phyloP scores from a whole-genome alignment of 2,888 invertebrate genomes.

The Hoplodrina blanda region DNA sequence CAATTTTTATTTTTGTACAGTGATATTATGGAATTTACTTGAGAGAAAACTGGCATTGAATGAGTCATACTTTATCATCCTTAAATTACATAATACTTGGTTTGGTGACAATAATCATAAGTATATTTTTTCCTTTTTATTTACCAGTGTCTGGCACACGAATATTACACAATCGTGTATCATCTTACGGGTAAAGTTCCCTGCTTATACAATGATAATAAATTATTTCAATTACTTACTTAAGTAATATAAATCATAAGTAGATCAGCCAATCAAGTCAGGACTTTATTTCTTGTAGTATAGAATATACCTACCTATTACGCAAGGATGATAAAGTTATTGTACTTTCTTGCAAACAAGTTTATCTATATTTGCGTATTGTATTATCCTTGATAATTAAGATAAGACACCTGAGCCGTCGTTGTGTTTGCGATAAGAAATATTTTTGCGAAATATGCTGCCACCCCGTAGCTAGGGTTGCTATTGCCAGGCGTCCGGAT shows the following conservation, averaged over 20 bases:
- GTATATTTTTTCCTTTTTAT: not conserved
- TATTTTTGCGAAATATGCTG: constrained; percentile 43
- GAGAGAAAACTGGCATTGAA: constrained; percentile 6
- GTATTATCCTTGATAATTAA: constrained; percentile 65
- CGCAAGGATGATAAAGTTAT: constrained; percentile 39
- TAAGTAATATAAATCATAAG: not conserved
- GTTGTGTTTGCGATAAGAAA: constrained; percentile 58
- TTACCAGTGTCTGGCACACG: not conserved
- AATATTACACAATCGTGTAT: not conserved
- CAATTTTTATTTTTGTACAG: not conserved
- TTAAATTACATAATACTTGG: constrained; percentile 2
- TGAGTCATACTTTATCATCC: constrained; percentile 2
- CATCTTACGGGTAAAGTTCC: not conserved
- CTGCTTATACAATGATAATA: not conserved
- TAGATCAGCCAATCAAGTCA: constrained; percentile 14
- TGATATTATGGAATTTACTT: not conserved
- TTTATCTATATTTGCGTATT: constrained; percentile 56
- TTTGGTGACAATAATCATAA: constrained; percentile 7
- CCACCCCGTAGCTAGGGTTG: not conserved
- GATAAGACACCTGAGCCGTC: constrained; percentile 59
- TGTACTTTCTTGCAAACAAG: constrained; percentile 59
- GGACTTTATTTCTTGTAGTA: not conserved
- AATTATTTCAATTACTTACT: no score
- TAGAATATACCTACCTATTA: constrained; percentile 11
- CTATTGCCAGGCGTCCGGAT: not conserved